Percentiles rank a stretch among this genome's conserved stretches.
Evolutionary conservation across 2,888 invertebrate genomes (phyloP).

Genomic region (Heliconius ethilla): DNA sequence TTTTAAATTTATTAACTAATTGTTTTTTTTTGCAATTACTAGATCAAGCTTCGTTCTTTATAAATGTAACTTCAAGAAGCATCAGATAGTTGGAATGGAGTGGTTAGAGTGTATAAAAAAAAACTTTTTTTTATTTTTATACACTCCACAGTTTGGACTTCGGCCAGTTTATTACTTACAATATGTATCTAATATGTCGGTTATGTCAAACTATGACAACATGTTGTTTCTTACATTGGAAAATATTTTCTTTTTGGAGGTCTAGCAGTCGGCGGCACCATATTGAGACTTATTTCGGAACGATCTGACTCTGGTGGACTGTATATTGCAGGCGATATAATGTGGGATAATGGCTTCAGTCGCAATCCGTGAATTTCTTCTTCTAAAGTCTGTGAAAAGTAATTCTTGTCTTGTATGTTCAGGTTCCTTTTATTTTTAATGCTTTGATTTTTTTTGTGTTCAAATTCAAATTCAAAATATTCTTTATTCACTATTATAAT

Average conservation of each 20-base stretch:
- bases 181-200: neutral
- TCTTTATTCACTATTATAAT: too few relatives aligned
- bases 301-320: slow-evolving; percentile 47
- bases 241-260: slow-evolving; percentile 62
- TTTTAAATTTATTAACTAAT: too few relatives aligned
- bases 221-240: slow-evolving; percentile 60
- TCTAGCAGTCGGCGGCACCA: slow-evolving; percentile 52
- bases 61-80: neutral
- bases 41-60: too few relatives aligned
- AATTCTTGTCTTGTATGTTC: neutral
- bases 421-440: neutral
- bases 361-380: slow-evolving; percentile 66
- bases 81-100: neutral
- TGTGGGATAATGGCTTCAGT: slow-evolving; percentile 62
- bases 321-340: slow-evolving; percentile 37
- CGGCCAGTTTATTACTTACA: neutral
- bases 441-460: too few relatives aligned
- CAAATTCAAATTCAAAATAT: too few relatives aligned
- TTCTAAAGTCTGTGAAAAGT: slow-evolving; percentile 56
- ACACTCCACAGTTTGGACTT: neutral
- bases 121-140: neutral
- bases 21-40: too few relatives aligned
- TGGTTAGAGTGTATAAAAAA: too few relatives aligned
- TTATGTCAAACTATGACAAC: neutral
- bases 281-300: slow-evolving; percentile 59